Evolutionary conservation across 2,797 vertebrate species (phyloP), one percentile per base, ranked within the genome.

Genomic region (Onychomys torridus): DNA sequence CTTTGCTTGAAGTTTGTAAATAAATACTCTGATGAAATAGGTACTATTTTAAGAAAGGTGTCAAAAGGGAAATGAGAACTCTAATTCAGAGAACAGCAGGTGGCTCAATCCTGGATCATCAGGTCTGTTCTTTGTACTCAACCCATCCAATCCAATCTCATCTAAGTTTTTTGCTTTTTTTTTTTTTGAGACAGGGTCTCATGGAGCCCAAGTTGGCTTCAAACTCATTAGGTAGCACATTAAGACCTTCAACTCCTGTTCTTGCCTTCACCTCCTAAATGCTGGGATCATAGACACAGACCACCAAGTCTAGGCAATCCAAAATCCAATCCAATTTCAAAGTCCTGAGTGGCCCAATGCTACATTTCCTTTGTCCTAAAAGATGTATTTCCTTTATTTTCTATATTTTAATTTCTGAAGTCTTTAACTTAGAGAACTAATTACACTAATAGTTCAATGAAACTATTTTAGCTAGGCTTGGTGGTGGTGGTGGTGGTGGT

Each of bases 361-460:
- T 93, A 2, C 3, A 71, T 90, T 96, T 79, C 37, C 73, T 78
- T 78, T 67, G 17, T 55, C 46, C 65, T 63, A 59, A 76, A 89
- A 61, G 73, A 65, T 46, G 10, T 55, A 40, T 32, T 79, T 83
- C 79, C 49, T 90, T 91, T 71, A 86, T 87, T 61, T 91, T 88
- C 75, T 93, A 69, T 81, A 69, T 87, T 84, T 93, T 76, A 94
- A 95, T 85, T 93, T 97, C 78, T 95, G 40, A 82, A 91, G 89
- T 59, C 17, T 90, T 78, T 91, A 88, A 57, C 77, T 93, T 87
- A 94, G 43, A 78, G 43, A 96, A 96, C 90, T 87, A 81, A 83
- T 75, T 91, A 96, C 55, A 32, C 63, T 95, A 95, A 89, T 43
- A 67, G 32, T 78, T 97, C 87, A 93, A 95, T 95, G 76, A 95